Evolutionary conservation across 92 coral and sea anemone species (phyloP).

Genomic region (Porites lobata): DNA sequence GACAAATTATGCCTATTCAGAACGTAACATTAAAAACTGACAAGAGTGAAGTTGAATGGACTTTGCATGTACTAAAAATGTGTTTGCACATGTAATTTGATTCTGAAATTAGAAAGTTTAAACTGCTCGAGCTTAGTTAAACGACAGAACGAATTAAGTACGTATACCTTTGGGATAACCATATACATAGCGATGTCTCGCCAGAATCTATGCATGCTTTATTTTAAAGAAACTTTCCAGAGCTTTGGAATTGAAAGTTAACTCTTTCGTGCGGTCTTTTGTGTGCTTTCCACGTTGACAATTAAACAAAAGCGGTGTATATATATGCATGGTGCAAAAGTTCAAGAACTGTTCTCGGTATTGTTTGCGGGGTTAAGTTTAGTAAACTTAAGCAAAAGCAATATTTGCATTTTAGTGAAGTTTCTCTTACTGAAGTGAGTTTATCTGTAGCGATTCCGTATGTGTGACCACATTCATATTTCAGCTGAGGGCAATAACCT

Average conservation of each 20-base stretch:
- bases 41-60: not conserved
- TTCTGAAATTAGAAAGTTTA: not conserved
- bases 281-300: not conserved
- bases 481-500: conserved; percentile 95
- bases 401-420: not conserved
- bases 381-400: not conserved
- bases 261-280: no score
- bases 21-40: not conserved
- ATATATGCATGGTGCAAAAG: not conserved
- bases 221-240: not conserved
- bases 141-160: not conserved
- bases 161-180: no score
- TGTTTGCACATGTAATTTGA: conserved; percentile 22
- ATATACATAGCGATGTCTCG: no score
- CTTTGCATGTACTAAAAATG: conserved; percentile 7
- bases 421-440: conserved; percentile 83
- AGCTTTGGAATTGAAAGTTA: not conserved
- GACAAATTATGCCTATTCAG: conserved; percentile 8
- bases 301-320: not conserved
- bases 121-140: not conserved
- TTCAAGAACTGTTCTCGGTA: not conserved
- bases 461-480: conserved; percentile 95
- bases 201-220: no score
- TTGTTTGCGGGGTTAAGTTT: not conserved
- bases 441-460: conserved; percentile 98